Evolutionary conservation across 1,140 invertebrate species (phyloP), one percentile per base, ranked within the genome.

Genomic region (Mizuhopecten yessoensis): DNA sequence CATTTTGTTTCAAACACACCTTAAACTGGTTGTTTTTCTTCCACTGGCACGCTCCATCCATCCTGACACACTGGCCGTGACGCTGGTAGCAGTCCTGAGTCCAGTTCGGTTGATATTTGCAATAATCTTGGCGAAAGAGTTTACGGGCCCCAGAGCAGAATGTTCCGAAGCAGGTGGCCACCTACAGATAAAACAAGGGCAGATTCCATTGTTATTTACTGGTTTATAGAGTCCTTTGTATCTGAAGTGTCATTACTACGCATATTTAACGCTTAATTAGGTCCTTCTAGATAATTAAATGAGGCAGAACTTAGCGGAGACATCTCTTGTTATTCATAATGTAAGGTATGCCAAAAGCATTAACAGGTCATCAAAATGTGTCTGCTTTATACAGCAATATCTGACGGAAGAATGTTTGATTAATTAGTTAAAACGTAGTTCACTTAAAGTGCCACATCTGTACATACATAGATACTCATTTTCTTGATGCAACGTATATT

Each of bases 11-110:
- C n/a, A 92, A 86, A 90, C 91, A 92, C 29, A 34, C 87, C 49
- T 90, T 92, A 13, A 92, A 88, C 39, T 92, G 88, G 33, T 39
- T 90, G 33, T 92, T 92, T 90, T 89, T 92, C 86, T 86, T 89
- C 91, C 91, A 92, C 0, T 88, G 87, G 86, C 91, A 92, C 23
- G n/a, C 34, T 1, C 88, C 88, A 23, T 89, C 34, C 15, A 88
- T 86, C 86, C 86, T 86, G 9, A 86, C 49, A 90, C 91, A 92
- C n/a, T 89, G 86, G 5, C 91, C 90, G 33, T 92, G 90, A 34
- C 86, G 39, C 34, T 88, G 75, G 34, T 86, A 89, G n/a, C 91
- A 92, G 36, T 92, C 91, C 29, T 90, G 49, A 23, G 34, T 88
- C 87, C 86, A 89, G 10, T 86, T 45, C n/a, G 34, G 39, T 34